Evolutionary conservation across 2,888 invertebrate genomes (phyloP).

Genomic region (Pterostichus madidus): DNA sequence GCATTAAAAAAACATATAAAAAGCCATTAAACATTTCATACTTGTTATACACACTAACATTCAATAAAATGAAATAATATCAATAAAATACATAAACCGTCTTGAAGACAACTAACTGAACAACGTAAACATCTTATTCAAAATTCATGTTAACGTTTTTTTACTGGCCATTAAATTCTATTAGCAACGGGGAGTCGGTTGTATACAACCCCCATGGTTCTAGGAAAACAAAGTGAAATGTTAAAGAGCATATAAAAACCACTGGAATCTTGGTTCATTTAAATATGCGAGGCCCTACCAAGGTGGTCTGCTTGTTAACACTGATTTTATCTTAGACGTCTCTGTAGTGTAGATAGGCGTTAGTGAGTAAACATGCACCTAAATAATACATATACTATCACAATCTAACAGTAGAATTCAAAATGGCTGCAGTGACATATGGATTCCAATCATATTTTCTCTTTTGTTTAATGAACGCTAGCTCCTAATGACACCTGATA

Average conservation of each 20-base stretch:
- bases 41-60: conserved; percentile 44
- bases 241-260: conserved; percentile 62
- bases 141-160: conserved; percentile 65
- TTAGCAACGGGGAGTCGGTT: conserved; percentile 50
- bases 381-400: conserved; percentile 14
- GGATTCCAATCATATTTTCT: not conserved
- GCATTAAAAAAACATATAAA: conserved; percentile 39
- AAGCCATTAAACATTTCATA: conserved; percentile 37
- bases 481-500: conserved; percentile 1
- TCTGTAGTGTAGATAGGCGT: conserved; percentile 53
- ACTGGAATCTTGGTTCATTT: conserved; percentile 55
- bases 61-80: conserved; percentile 60
- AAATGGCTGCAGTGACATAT: conserved; percentile 3
- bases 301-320: conserved; percentile 65
- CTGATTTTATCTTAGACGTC: conserved; percentile 65
- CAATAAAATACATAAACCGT: conserved; percentile 51
- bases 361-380: conserved; percentile 26
- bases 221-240: conserved; percentile 65
- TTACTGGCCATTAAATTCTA: conserved; percentile 65
- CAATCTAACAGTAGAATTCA: conserved; percentile 21
- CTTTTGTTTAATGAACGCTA: conserved; percentile 23
- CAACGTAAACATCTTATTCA: conserved; percentile 62
- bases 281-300: conserved; percentile 46
- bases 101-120: conserved; percentile 14
- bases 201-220: conserved; percentile 56